phyloP scores from a whole-genome alignment of 2,888 invertebrate species.

The Meta bourneti region DNA sequence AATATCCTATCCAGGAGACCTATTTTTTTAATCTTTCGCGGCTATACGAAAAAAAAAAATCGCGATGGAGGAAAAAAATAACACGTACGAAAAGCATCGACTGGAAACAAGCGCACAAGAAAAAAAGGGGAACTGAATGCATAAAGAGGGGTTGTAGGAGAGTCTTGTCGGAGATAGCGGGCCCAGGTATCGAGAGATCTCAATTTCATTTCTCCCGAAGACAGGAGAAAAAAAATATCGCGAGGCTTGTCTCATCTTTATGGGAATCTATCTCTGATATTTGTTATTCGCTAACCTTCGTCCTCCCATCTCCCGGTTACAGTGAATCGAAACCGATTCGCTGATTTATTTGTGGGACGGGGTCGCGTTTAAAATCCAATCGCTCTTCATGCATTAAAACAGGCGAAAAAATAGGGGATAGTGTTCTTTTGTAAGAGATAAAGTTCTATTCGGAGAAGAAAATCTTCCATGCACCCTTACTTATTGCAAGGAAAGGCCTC shows the following conservation, averaged over 20 bases:
- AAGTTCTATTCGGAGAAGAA: not conserved
- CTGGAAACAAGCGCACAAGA: constrained; percentile 12
- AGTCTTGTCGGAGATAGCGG: no score
- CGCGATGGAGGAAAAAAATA: not conserved
- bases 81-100: not conserved
- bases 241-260: constrained; percentile 54
- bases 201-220: constrained; percentile 20
- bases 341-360: no score
- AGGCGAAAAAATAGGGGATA: not conserved
- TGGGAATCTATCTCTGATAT: constrained; percentile 37
- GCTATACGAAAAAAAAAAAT: no score
- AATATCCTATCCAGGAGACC: no score
- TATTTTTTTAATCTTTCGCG: no score
- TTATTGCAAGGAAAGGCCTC: no score
- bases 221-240: not conserved
- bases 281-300: not conserved
- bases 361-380: no score
- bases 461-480: not conserved
- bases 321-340: no score
- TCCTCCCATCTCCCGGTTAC: not conserved
- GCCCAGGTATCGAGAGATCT: constrained; percentile 4
- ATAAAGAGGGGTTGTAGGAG: not conserved
- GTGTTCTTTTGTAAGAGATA: not conserved
- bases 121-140: constrained; percentile 14
- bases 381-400: no score